Evolutionary conservation across 2,888 invertebrate species (phyloP).

Genomic region (Neoscelio sp.): DNA sequence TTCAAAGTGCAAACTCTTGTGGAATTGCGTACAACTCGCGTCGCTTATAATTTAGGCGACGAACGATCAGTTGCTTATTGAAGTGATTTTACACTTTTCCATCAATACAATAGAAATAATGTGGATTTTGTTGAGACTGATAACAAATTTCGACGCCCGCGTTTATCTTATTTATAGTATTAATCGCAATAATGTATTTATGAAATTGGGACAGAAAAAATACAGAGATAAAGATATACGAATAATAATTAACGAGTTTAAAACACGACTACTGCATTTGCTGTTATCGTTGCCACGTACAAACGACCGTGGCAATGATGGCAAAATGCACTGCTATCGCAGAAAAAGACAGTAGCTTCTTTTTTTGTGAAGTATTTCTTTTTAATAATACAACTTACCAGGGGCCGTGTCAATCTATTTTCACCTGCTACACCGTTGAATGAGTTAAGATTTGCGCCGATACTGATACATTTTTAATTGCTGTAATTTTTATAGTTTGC

Average conservation of each 20-base stretch:
- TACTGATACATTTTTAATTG: not conserved
- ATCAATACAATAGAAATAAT: conserved; percentile 8
- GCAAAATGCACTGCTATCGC: conserved; percentile 52
- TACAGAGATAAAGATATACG: conserved; percentile 54
- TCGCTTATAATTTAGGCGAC: conserved; percentile 34
- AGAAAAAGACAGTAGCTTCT: conserved; percentile 38
- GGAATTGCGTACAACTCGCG: conserved; percentile 23
- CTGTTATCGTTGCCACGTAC: conserved; percentile 60
- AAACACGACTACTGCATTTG: conserved; percentile 67
- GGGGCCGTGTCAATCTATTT: conserved; percentile 36
- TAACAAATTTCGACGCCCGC: not conserved
- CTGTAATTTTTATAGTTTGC: not conserved
- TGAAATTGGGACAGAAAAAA: conserved; percentile 57
- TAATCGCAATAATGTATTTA: conserved; percentile 55
- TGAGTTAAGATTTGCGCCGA: not conserved
- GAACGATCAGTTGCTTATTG: conserved; percentile 22
- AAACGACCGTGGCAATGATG: conserved; percentile 62
- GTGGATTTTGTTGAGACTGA: not conserved
- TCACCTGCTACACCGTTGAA: conserved; percentile 29
- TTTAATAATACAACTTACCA: conserved; percentile 31
- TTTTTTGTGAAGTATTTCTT: conserved; percentile 34
- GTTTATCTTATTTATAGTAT: conserved; percentile 46
- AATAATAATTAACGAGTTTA: conserved; percentile 63
- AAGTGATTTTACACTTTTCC: conserved; percentile 11
- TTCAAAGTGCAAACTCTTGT: conserved; percentile 36